These are phyloP conservation scores for Acleris sparsana DNA, from an alignment of 2,888 invertebrate species.

Conservation along the genomic window DNA sequence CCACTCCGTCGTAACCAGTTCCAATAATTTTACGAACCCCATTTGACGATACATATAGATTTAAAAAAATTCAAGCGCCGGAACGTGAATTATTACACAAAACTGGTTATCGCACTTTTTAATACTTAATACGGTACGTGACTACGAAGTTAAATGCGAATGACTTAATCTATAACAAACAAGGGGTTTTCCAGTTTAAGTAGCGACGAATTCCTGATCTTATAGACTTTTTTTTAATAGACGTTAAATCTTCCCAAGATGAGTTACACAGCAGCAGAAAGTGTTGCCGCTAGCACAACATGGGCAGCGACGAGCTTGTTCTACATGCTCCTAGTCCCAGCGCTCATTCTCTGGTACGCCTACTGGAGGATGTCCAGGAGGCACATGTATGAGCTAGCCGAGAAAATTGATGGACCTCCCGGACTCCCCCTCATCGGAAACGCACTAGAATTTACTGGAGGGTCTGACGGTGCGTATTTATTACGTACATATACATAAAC, in stretches of 20 bases:
- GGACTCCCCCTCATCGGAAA: constrained; percentile 90
- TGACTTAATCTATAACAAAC: constrained; percentile 4
- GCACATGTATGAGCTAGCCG: constrained; percentile 87
- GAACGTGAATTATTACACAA: constrained; percentile 9
- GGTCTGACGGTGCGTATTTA: constrained; percentile 84
- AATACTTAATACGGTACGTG: constrained; percentile 9
- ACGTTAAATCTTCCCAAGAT: constrained; percentile 49
- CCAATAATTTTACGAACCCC: not conserved
- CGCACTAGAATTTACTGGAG: constrained; percentile 88
- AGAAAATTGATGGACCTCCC: constrained; percentile 88
- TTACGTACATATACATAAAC: too few species aligned
- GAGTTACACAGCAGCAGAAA: constrained; percentile 73
- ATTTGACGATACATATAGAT: not conserved
- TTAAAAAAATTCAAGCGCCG: not conserved
- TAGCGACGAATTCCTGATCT: not conserved
- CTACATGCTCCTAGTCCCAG: constrained; percentile 88
- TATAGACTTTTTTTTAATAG: constrained; percentile 37
- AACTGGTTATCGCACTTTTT: constrained; percentile 8
- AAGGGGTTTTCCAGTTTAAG: constrained; percentile 19
- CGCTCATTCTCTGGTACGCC: constrained; percentile 87
- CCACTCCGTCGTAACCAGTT: constrained; percentile 9
- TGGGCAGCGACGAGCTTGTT: constrained; percentile 87
- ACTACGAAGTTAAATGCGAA: not conserved
- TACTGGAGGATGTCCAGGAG: constrained; percentile 91
- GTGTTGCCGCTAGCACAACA: constrained; percentile 69